These are phyloP conservation scores for Aphis craccivora DNA, from an alignment of 1,140 invertebrate species.

Conservation along the genomic window DNA sequence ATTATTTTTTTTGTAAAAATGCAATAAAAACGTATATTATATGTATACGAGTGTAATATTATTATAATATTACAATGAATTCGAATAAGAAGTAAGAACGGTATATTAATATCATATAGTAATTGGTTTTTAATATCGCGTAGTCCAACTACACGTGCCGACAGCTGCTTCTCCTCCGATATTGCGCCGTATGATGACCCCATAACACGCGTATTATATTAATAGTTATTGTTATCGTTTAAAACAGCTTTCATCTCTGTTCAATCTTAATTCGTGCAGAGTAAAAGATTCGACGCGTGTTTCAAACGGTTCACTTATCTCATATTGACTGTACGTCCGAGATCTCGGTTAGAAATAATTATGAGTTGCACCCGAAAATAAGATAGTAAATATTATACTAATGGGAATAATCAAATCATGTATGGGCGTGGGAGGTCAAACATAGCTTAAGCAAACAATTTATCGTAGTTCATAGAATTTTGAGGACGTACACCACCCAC, in stretches of 20 bases:
- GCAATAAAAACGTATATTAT: not conserved
- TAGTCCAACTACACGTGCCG: not conserved
- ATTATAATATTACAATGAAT: too few relatives aligned
- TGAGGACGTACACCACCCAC: not conserved
- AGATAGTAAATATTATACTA: too few relatives aligned
- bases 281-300: not conserved
- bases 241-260: not conserved
- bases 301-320: not conserved
- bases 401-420: too few relatives aligned
- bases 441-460: too few relatives aligned
- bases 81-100: not conserved
- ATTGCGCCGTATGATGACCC: not conserved
- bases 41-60: not conserved
- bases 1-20: not conserved
- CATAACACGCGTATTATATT: constrained; percentile 10
- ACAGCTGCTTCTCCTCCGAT: not conserved
- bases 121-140: not conserved
- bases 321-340: not conserved
- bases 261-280: not conserved
- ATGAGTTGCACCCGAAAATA: not conserved
- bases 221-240: not conserved
- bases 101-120: not conserved
- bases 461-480: too few relatives aligned
- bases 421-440: too few relatives aligned
- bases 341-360: not conserved